Base-by-base conservation (phyloP, 2,888 invertebrate genomes). In the Aspidapion aeneum region DNA sequence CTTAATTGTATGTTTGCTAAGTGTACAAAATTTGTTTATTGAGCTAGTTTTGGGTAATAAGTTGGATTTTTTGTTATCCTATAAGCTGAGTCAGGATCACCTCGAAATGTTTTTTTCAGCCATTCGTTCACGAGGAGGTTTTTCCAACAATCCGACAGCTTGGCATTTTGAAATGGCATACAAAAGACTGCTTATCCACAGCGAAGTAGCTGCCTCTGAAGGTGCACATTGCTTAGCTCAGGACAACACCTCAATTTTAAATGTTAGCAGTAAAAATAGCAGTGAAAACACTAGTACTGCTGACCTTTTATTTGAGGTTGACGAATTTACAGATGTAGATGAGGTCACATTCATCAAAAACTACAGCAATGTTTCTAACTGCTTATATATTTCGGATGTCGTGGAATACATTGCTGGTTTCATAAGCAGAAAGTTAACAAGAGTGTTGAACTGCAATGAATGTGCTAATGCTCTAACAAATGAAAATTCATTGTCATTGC, bases 81-180 rank as follows among this genome's bases (percentile, higher is more conserved):
- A 60, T 21, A 63, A 60, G 48, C 51, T 60, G 9, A 56, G 63
- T 17, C 66, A 68, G 55, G 70, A 69, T 50, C 63, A 66, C 22
- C 21, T 70, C 16, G 70, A 69, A 57, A 66, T 63, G 49, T 69
- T 70, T 57, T 70, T 67, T 52, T 57, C 61, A 35, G 67, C 64
- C 7, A 59, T 70, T 19, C 55, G 68, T 2, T 56, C 60, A n/a
- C 57, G 66, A 21, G 64, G 68, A 16, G 68, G 69, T 1, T 67
- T 60, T 57, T 61, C 59, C 35, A 66, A 68, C 55, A 70, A 70
- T 21, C 70, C 69, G 9, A 69, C 65, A 50, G 58, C 66, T 9
- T 49, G 52, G 35, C 70, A 68, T 18, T 68, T 69, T 63, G 57
- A 59, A 59, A 22, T 49, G 35, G 66, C 70, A 2, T 69, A 63